Evolutionary conservation across 2,113 vertebrate species (phyloP).

Genomic region (Myxocyprinus asiaticus): DNA sequence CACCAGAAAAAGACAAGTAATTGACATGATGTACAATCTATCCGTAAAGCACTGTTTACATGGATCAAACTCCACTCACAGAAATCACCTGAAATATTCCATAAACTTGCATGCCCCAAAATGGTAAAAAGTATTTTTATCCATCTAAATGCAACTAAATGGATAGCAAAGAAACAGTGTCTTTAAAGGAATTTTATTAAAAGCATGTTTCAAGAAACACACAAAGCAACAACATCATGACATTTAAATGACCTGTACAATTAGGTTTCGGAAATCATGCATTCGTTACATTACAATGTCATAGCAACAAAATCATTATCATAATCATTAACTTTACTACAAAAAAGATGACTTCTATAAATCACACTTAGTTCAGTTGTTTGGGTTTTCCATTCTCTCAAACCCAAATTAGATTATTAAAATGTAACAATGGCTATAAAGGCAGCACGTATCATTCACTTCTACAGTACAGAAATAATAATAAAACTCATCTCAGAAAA

Average conservation of each 20-base stretch:
- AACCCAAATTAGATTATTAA: constrained; percentile 64
- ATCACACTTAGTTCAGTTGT: constrained; percentile 55
- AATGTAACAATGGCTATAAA: constrained; percentile 62
- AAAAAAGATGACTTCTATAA: constrained; percentile 57
- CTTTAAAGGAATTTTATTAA: constrained; percentile 72
- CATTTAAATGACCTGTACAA: constrained; percentile 74
- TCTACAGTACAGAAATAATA: constrained; percentile 46
- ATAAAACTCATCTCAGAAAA: constrained; percentile 57
- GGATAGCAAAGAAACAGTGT: not conserved
- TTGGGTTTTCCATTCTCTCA: constrained; percentile 56
- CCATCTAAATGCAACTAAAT: not conserved
- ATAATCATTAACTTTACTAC: constrained; percentile 65
- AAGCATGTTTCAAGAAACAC: constrained; percentile 75
- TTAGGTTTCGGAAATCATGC: constrained; percentile 75
- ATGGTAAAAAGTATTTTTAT: not conserved
- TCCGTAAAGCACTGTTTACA: too few relatives aligned
- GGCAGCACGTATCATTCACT: constrained; percentile 36
- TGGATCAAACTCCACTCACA: too few relatives aligned
- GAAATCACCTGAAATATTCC: too few relatives aligned
- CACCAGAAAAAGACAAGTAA: too few relatives aligned
- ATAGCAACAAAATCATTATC: constrained; percentile 56
- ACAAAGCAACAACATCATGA: constrained; percentile 68
- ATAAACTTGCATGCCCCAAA: not conserved
- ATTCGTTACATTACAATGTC: constrained; percentile 73
- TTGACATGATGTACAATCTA: too few relatives aligned